Evolutionary conservation across 1,140 invertebrate species (phyloP), one percentile per base, ranked within the genome.

Genomic region (Protaetia brevitarsis): DNA sequence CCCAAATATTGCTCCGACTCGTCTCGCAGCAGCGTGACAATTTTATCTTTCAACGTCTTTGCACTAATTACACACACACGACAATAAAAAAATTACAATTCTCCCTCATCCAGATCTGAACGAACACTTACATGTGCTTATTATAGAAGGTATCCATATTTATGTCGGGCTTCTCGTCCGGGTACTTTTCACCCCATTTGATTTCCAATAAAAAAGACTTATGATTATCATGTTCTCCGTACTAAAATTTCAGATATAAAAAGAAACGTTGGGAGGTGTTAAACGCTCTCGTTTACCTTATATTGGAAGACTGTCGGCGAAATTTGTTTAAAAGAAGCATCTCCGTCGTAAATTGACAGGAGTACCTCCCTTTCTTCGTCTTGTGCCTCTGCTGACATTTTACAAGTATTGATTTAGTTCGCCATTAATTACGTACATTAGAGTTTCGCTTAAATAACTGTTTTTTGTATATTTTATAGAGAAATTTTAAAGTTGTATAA

Each of bases 111-210:
- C 19, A 10, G 6, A 8, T 51, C 19, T 51, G 3, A 62, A 31
- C n/a, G n/a, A n/a, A n/a, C n/a, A 45, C 90, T 89, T 85, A 96
- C 94, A 96, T 80, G 79, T 94, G 89, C 76, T 92, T 91, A 81
- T 98, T 98, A 76, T 95, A 97, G 81, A 97, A 98, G 27, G 92
- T 88, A 74, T 96, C 89, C 82, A 98, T 83, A 79, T 91, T 96
- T 37, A 97, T 85, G 6, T 75, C 80, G 29, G 95, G 95, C 70
- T 87, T 84, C 69, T 89, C 88, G 41, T 89, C 86, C 23, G 95
- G 95, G 81, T 98, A 98, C 62, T 87, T 87, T 3, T 87, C 82
- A 28, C 86, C 86, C 95, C 95, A 98, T 74, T 82, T 81, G 45
- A 98, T 86, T 81, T 97, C 94, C 59, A 97, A 75, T 37, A 97